Conservation (phyloP, 2,888 invertebrate species). For the Morinoia aosen region DNA sequence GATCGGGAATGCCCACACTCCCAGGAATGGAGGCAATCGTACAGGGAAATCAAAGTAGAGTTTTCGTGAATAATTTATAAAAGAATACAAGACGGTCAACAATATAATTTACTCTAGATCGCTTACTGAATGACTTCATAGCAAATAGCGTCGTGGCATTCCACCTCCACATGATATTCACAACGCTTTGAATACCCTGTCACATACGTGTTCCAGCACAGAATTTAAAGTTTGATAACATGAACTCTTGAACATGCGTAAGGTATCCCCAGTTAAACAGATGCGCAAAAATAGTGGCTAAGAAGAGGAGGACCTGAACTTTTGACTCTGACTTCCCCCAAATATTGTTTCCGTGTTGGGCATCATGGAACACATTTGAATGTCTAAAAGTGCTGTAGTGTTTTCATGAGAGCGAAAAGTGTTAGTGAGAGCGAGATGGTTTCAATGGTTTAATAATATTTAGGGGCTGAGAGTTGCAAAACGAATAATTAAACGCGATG, state of each 20-base stretch:
- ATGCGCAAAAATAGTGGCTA: background rate
- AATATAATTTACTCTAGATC: background rate
- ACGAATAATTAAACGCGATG: too few species aligned
- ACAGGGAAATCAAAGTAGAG: background rate
- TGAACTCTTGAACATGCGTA: too few species aligned
- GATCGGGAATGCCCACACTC: too few species aligned
- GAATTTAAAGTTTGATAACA: background rate
- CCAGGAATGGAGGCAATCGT: background rate
- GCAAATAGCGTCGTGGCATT: background rate
- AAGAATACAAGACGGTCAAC: conserved; percentile 6
- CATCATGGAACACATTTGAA: too few species aligned
- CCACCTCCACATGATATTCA: background rate
- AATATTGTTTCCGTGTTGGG: too few species aligned
- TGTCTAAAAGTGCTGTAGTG: too few species aligned
- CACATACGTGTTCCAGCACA: background rate
- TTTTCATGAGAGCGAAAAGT: too few species aligned
- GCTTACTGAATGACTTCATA: background rate
- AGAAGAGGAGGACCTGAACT: background rate
- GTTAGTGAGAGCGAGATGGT: too few species aligned
- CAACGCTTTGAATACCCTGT: background rate
- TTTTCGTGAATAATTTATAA: conserved; percentile 3
- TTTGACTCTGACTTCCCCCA: too few species aligned
- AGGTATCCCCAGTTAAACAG: background rate
- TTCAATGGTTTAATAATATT: too few species aligned
- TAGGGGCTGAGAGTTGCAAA: too few species aligned